Base-by-base conservation (phyloP, 1,140 invertebrate genomes). In the Trachelipus rathkii region DNA sequence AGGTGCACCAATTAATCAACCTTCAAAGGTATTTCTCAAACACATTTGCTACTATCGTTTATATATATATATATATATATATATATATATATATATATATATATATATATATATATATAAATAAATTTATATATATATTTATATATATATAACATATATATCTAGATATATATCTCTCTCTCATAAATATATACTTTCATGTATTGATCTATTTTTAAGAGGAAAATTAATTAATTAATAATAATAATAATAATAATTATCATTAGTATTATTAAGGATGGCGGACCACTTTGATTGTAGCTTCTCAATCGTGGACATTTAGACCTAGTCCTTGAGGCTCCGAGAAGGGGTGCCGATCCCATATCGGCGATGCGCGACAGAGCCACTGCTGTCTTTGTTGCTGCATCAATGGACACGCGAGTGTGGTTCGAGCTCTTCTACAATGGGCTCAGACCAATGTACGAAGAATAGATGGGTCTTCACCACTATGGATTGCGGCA, bases 261-360 rank as follows among this genome's bases (percentile, higher is more conserved):
- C n/a, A n/a, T n/a, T n/a, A n/a, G n/a, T n/a, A n/a, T 13, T 81
- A 75, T 71, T 19, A 85, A 96, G 92, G 95, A 97, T 85, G 95
- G 95, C 13, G 94, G 94, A 69, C 96, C 94, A 92, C 95, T 0
- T 85, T 96, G 74, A 94, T 96, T 85, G 93, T 96, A 21, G 93
- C 95, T 19, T 93, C 93, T 82, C 95, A 97, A 84, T 94, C n/a
- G 92, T 82, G 95, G 95, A 10, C 92, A 96, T 85, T 87, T 93
- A 77, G 91, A 94, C 78, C 91, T 96, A 11, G 93, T 94, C 2
- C 89, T 93, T 81, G 91, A 92, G 82, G 85, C 97, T 8, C 87
- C 96, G 44, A 87, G 88, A 67, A 87, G 89, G 81, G 93, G 93
- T 13, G 93, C 94, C 10, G 90, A 93, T 84, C 89, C 95, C 7